Base-by-base conservation (phyloP, 1,140 invertebrate species). In the Pogonomyrmex barbatus region DNA sequence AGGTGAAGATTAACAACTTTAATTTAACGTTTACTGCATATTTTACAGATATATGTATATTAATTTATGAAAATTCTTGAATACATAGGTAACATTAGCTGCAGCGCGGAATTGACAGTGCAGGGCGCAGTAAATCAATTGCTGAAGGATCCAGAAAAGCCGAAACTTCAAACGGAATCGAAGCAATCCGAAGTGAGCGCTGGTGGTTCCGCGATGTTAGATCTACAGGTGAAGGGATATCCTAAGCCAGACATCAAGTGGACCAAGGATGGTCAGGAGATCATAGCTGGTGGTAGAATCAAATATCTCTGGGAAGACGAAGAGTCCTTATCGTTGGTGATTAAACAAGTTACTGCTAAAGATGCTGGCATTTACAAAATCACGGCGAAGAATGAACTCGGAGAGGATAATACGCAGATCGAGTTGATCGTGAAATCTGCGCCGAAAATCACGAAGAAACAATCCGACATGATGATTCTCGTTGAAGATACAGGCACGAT, bases 151-250 rank as follows among this genome's bases (percentile, higher is more conserved):
- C 98, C 98, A 0, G 97, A 97, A 88, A 97, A 97, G 88, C 98
- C 98, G 3, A 95, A 95, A 50, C 95, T 99, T 17, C 96, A 96
- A 39, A 96, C 97, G 65, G 98, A 98, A 93, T 96, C 97, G 54
- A 96, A 96, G 62, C 96, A 97, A 82, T 96, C 97, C 0, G 97
- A 98, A 92, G 97, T 97, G 9, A 97, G 96, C 77, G 96, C 96
- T 65, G 98, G 98, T 67, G 98, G 97, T 0, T 98, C 98, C 9
- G 99, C 99, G n/a, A 99, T 99, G 96, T 94, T 99, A 87, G 99
- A 99, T 92, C 96, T 97, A 62, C 97, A 97, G 91, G 96, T 99
- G 85, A 98, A 98, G 93, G 99, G 99, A 78, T 99, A 97, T 94
- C 99, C 99, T 9, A 98, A 98, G 93, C 99, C 99, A 12, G 97